Base-by-base conservation (phyloP, 2,888 invertebrate genomes). In the Salpingus planirostris region DNA sequence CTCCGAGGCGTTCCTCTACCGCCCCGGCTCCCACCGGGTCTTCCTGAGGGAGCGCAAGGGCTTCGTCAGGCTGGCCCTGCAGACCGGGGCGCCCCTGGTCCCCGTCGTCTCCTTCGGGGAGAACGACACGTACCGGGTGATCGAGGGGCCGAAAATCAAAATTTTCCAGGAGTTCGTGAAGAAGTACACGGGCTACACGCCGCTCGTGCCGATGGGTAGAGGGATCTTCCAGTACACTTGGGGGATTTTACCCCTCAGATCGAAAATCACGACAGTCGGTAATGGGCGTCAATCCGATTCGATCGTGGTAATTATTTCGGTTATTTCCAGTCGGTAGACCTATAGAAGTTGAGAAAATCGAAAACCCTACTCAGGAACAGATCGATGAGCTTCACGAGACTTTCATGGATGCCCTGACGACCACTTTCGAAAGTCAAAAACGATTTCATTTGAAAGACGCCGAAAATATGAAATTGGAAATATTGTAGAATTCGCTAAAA, bases 101-200 rank as follows among this genome's bases (percentile, higher is more conserved):
- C 93, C 95, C 1, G 83, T 88, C 0, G 80, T 90, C 55, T 82
- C 87, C 0, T 95, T 93, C 61, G 92, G 93, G 0, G 93, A 95
- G 64, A 83, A 82, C 1, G 87, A 91, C 51, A 64, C 90, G 4
- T 92, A 80, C 61, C 74, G 80, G 43, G 90, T 91, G 45, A 60
- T 84, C 0, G 60, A 69, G 7, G 82, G 82, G 60, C 80, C 84
- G 0, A 18, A 15, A 10, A 47, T 87, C 5, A 66, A 82, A 11
- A 69, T 64, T 11, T 52, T 81, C 15, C 92, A 93, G 60, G 74
- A 83, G 40, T 65, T 62, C 28, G 60, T 89, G 1, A 78, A 80
- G 29, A 69, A 72, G 43, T 31, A 69, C 3, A 76, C 83, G 0
- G 87, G 87, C 3, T 65, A 89, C 7, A 80, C 86, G 0, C 89